Conservation (phyloP, 2,113 vertebrate species). For the Microcebus griseorufus region DNA sequence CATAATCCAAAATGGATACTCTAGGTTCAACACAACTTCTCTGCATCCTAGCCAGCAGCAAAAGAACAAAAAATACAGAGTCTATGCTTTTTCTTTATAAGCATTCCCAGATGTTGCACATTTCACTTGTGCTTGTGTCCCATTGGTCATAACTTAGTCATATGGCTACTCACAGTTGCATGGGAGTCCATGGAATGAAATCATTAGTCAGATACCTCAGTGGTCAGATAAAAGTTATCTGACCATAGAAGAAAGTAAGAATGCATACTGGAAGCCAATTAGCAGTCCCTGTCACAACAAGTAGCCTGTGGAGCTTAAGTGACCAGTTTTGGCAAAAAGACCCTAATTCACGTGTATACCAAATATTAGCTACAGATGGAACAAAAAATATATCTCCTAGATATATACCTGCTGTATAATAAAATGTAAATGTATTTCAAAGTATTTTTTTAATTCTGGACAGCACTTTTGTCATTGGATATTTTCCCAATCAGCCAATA, state of each 20-base stretch:
- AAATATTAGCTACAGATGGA: not conserved
- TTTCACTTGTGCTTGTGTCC: not conserved
- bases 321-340: not conserved
- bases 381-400: not conserved
- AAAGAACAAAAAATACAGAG: not conserved
- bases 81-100: not conserved
- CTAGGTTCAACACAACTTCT: not conserved
- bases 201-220: not conserved
- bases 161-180: not conserved
- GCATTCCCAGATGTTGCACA: not conserved
- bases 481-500: not conserved
- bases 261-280: not conserved
- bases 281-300: not conserved
- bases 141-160: not conserved
- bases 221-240: not conserved
- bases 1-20: not conserved
- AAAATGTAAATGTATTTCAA: constrained; percentile 2
- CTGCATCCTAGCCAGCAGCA: not conserved
- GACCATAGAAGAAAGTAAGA: not conserved
- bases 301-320: not conserved
- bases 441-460: not conserved
- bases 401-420: not conserved
- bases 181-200: not conserved
- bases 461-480: not conserved
- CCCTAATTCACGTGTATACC: not conserved